Conservation (phyloP, 53 echinoderm and acorn worm species). For the Luidia sarsii region DNA sequence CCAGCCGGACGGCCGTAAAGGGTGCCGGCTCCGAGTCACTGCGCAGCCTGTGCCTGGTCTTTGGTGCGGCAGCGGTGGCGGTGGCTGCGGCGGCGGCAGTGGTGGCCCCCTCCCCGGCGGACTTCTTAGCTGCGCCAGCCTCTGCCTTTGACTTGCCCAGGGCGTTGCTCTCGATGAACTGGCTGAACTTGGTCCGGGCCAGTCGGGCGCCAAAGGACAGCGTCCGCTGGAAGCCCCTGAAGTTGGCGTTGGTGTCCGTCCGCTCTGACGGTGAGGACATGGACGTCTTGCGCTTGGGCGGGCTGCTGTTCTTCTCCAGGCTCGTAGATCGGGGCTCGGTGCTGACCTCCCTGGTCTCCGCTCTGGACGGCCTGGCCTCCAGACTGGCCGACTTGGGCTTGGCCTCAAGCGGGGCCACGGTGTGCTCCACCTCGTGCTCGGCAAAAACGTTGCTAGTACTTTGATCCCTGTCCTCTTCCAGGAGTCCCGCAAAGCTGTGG, state of each 20-base stretch:
- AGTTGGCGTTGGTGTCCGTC: constrained; percentile 41
- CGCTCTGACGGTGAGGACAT: constrained; percentile 12
- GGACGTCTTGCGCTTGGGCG: constrained; percentile 5
- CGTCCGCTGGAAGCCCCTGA: constrained; percentile 34
- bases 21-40: constrained; percentile 49
- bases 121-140: constrained; percentile 14
- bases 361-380: background rate
- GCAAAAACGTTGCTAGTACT: constrained; percentile 15
- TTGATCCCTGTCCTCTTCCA: constrained; percentile 16
- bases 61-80: background rate
- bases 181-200: constrained; percentile 25
- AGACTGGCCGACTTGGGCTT: constrained; percentile 13
- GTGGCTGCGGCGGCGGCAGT: background rate
- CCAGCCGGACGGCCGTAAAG: constrained; percentile 15
- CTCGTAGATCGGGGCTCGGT: background rate
- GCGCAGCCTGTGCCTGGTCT: constrained; percentile 15
- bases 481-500: constrained; percentile 16
- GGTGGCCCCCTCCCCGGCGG: background rate
- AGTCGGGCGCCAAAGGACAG: constrained; percentile 35
- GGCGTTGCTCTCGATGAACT: constrained; percentile 46
- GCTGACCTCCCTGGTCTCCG: background rate
- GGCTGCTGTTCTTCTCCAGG: constrained; percentile 23
- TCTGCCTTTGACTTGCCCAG: constrained; percentile 26
- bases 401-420: constrained; percentile 21
- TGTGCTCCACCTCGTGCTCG: constrained; percentile 22